Conservation (phyloP, 2,113 vertebrate species). For the Bombycilla garrulus region DNA sequence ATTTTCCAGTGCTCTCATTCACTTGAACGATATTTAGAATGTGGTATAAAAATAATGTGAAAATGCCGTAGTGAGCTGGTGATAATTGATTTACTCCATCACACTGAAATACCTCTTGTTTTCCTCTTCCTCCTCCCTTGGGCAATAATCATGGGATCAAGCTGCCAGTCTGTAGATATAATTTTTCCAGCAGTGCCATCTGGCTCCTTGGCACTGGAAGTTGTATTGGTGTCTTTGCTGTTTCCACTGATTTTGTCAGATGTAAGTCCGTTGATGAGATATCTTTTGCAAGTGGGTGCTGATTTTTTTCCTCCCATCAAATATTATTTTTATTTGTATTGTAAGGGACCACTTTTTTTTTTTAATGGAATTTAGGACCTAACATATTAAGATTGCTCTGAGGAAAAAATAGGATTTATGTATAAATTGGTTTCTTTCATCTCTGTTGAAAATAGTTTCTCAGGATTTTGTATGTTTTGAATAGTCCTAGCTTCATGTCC, state of each 20-base stretch:
- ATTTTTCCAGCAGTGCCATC: slow-evolving; percentile 82
- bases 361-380: background rate
- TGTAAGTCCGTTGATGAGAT: slow-evolving; percentile 57
- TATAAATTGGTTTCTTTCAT: background rate
- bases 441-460: background rate
- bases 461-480: background rate
- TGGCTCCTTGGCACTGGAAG: slow-evolving; percentile 79
- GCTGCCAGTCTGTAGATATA: slow-evolving; percentile 80
- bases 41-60: slow-evolving; percentile 59
- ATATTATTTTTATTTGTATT: slow-evolving; percentile 47
- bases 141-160: slow-evolving; percentile 78
- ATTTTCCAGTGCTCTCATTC: slow-evolving; percentile 13
- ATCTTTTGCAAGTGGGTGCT: slow-evolving; percentile 39
- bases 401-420: background rate
- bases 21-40: slow-evolving; percentile 45
- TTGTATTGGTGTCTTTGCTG: slow-evolving; percentile 70
- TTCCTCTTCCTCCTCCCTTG: slow-evolving; percentile 77
- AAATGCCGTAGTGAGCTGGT: slow-evolving; percentile 65
- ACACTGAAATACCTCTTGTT: slow-evolving; percentile 73
- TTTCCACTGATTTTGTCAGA: slow-evolving; percentile 74
- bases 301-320: background rate
- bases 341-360: background rate
- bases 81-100: slow-evolving; percentile 79
- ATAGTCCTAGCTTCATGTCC: background rate
- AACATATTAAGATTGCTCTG: background rate